phyloP scores from a whole-genome alignment of 2,888 invertebrate genomes.

The Balanococcus diminutus region DNA sequence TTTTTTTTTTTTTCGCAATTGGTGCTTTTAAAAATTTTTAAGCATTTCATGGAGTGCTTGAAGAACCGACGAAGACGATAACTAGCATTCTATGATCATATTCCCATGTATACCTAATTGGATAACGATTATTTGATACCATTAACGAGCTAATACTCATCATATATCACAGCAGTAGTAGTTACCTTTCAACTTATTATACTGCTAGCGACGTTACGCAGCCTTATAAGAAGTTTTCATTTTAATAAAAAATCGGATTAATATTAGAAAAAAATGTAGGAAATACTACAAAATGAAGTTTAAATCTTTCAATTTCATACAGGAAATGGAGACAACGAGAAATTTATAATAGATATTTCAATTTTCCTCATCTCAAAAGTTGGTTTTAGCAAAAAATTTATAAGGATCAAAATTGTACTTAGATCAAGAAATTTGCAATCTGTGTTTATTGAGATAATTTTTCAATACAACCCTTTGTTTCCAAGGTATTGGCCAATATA shows the following conservation, averaged over 20 bases:
- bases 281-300: neutral
- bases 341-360: no score
- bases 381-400: no score
- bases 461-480: no score
- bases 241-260: neutral
- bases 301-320: no score
- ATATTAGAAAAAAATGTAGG: neutral
- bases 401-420: no score
- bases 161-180: neutral
- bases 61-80: neutral
- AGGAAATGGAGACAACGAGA: no score
- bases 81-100: neutral
- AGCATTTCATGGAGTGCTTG: neutral
- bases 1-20: no score
- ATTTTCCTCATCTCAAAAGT: no score
- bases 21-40: neutral
- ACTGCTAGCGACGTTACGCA: neutral
- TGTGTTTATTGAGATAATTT: no score
- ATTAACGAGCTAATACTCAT: neutral
- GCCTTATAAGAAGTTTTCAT: neutral
- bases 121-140: slow-evolving; percentile 3
- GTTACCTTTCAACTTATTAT: neutral
- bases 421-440: no score
- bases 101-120: neutral
- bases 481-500: no score